A percentile compares a stretch with the other conserved stretches of the same genome.
Evolutionary conservation across 1,140 invertebrate species (phyloP).

Genomic region (Lineus longissimus): DNA sequence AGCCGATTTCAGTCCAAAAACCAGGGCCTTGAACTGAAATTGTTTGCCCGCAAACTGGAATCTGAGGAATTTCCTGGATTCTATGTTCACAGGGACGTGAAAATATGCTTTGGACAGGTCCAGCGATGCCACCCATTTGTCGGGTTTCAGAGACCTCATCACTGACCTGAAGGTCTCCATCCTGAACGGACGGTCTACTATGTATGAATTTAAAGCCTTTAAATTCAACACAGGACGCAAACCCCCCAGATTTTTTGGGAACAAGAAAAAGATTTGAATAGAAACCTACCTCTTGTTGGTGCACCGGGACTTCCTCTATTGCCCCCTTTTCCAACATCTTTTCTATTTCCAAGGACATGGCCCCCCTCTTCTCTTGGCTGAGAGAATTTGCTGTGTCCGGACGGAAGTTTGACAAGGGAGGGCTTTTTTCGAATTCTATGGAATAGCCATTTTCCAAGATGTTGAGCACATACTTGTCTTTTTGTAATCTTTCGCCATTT

Average conservation of each 20-base stretch:
- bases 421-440: background rate
- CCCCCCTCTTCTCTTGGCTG: background rate
- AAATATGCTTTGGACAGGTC: conserved; percentile 18
- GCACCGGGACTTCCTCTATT: conserved; percentile 1
- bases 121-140: conserved; percentile 13
- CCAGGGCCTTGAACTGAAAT: background rate
- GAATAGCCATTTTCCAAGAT: too few relatives aligned
- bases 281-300: background rate
- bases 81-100: conserved; percentile 14
- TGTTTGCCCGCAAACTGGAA: conserved; percentile 5
- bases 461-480: too few relatives aligned
- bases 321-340: background rate
- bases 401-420: background rate
- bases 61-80: conserved; percentile 10
- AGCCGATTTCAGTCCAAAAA: background rate
- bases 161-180: conserved; percentile 16
- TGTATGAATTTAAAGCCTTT: conserved; percentile 6
- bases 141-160: conserved; percentile 11
- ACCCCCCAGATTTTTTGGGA: conserved; percentile 12
- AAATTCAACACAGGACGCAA: conserved; percentile 17
- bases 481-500: too few relatives aligned
- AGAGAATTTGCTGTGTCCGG: background rate
- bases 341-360: background rate
- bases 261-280: conserved; percentile 18
- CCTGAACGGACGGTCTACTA: conserved; percentile 12